These are phyloP conservation scores for Potamilus streckersoni DNA, from an alignment of 1,140 invertebrate genomes.

Conservation along the genomic window DNA sequence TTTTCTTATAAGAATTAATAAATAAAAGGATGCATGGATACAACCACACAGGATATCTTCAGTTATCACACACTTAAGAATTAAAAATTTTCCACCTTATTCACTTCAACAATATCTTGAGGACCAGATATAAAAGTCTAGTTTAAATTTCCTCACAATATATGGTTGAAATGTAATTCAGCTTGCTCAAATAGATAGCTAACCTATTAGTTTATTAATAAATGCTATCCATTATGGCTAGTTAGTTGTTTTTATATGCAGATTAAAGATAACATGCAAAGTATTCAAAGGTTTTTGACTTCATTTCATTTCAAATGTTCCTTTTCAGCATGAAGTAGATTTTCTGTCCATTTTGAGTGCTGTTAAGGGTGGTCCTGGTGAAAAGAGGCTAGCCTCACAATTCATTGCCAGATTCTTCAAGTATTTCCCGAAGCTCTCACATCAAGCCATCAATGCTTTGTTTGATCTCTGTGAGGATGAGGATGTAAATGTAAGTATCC, in stretches of 20 bases:
- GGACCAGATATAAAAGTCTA: too few relatives aligned
- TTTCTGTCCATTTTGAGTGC: constrained; percentile 85
- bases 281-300: too few relatives aligned
- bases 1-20: too few relatives aligned
- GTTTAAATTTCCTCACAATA: too few relatives aligned
- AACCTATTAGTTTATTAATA: not conserved
- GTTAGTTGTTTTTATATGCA: too few relatives aligned
- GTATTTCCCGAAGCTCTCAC: constrained; percentile 85
- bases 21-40: too few relatives aligned
- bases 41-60: too few relatives aligned
- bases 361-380: constrained; percentile 75
- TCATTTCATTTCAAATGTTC: constrained; percentile 28
- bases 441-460: constrained; percentile 90
- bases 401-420: constrained; percentile 96
- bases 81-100: too few relatives aligned
- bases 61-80: too few relatives aligned
- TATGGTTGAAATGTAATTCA: too few relatives aligned
- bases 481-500: constrained; percentile 72
- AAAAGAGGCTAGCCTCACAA: constrained; percentile 93
- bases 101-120: too few relatives aligned
- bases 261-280: too few relatives aligned
- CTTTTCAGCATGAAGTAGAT: constrained; percentile 87
- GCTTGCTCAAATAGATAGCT: not conserved
- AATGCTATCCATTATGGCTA: not conserved
- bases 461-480: constrained; percentile 97